Base-by-base conservation (phyloP, 1,140 invertebrate species). In the Panonychus citri region DNA sequence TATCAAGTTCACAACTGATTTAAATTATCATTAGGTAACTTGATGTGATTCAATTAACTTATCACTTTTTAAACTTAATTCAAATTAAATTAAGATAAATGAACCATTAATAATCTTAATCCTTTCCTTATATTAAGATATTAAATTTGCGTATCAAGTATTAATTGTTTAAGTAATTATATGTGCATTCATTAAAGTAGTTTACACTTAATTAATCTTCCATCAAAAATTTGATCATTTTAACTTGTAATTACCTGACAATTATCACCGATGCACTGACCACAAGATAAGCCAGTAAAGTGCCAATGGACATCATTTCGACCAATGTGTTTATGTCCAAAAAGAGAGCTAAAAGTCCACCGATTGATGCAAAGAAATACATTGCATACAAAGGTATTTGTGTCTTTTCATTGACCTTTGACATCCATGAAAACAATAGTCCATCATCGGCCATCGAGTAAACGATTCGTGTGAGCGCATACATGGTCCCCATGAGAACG, bases 251-350 rank as follows among this genome's bases (percentile, higher is more conserved):
- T 46, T 65, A 74, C 60, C 73, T 66, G 1, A 94, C 72, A 59
- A 93, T 75, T 15, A 91, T 74, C 1, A 94, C 85, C 60, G 83
- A 90, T 40, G 83, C 75, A 15, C 86, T 82, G 0, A 94, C 89
- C 43, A 94, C 81, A 12, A 85, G 83, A 66, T 93, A 94, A 0
- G 89, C 89, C 49, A 94, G 71, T 0, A 95, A 69, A 1, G 89
- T 94, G 54, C 89, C 89, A 62, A 95, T 93, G 0, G 86, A 90
- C 78, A 94, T 86, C 81, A 95, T 87, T 63, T 94, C 88, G 1
- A 93, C 85, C 17, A 93, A 72, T 60, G 86, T 86, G 63, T 86
- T 78, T 57, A 94, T 75, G 67, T 94, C 85, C 64, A 93, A 84
- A 21, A 90, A 66, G 3, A 91, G 66, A 8, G 88, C 84, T 57